Percentiles rank a stretch among this genome's conserved stretches.
These are phyloP conservation scores for Cynocephalus volans DNA, from an alignment of 2,113 vertebrate species.

Conservation along the genomic window DNA sequence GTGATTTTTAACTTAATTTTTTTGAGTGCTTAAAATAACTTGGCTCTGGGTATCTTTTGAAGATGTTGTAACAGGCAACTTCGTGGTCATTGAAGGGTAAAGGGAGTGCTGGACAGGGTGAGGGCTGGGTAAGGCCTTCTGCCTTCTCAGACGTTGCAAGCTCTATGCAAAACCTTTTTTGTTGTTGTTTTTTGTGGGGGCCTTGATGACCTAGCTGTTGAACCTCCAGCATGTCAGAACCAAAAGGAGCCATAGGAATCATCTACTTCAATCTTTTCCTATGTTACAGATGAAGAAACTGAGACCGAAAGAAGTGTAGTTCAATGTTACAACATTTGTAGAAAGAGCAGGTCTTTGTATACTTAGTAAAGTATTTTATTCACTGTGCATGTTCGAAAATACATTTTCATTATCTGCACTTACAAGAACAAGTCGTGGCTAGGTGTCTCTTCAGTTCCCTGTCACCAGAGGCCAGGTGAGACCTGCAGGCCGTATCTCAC, in stretches of 20 bases:
- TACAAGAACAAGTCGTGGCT: not conserved
- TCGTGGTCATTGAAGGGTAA: not conserved
- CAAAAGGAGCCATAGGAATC: not conserved
- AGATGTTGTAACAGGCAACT: not conserved
- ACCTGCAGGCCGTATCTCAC: not conserved
- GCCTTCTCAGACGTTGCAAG: not conserved
- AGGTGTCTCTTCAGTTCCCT: not conserved
- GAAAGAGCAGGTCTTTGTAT: not conserved
- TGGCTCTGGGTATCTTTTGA: not conserved
- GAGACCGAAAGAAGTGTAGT: not conserved
- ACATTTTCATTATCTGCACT: not conserved
- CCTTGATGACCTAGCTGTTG: not conserved
- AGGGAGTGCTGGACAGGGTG: not conserved
- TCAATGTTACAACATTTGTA: not conserved
- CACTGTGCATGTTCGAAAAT: not conserved
- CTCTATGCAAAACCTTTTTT: not conserved
- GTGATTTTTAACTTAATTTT: conserved; percentile 10
- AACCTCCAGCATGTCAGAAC: not conserved
- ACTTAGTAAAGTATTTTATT: not conserved
- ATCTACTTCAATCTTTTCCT: not conserved
- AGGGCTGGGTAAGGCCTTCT: not conserved
- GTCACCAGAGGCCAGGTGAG: not conserved
- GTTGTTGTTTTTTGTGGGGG: not conserved
- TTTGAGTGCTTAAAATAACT: not conserved
- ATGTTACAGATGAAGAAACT: not conserved